These are phyloP conservation scores for Onthophagus sagittarius DNA, from an alignment of 2,888 invertebrate genomes.

Conservation along the genomic window DNA sequence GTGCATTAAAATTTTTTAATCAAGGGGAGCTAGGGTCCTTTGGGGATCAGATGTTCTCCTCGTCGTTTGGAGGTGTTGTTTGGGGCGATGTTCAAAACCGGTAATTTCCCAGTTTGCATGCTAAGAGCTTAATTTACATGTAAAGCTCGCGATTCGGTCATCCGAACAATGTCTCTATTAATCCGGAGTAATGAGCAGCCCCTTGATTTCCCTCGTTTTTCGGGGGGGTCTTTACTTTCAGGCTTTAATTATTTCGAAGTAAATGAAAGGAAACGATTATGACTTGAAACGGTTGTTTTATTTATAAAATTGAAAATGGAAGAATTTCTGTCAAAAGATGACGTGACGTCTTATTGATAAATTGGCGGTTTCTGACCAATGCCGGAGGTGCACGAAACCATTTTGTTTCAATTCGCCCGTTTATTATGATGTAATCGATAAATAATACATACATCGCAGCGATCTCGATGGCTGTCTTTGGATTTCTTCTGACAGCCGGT, in stretches of 20 bases:
- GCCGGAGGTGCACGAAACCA: constrained; percentile 19
- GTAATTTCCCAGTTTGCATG: constrained; percentile 49
- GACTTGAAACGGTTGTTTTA: constrained; percentile 16
- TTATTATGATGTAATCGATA: constrained; percentile 44
- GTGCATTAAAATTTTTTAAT: constrained; percentile 16
- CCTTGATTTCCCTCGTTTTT: constrained; percentile 26
- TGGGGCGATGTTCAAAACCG: constrained; percentile 21
- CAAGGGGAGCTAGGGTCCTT: constrained; percentile 10
- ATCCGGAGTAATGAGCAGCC: constrained; percentile 44
- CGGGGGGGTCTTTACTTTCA: constrained; percentile 30
- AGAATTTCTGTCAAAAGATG: background rate
- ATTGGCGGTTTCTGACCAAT: background rate
- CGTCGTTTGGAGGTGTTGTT: background rate
- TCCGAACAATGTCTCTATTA: constrained; percentile 50
- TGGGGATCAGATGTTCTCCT: constrained; percentile 24
- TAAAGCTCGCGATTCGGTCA: constrained; percentile 43
- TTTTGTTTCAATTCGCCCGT: constrained; percentile 29
- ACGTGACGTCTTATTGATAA: background rate
- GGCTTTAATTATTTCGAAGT: constrained; percentile 35
- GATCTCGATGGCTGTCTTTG: constrained; percentile 27
- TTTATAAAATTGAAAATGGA: constrained; percentile 1
- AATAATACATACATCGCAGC: constrained; percentile 43
- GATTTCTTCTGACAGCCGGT: constrained; percentile 38
- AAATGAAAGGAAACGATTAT: constrained; percentile 38
- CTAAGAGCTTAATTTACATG: constrained; percentile 49